Evolutionary conservation across 2,113 vertebrate species (phyloP), one percentile per base, ranked within the genome.

Genomic region (Butorides virescens): DNA sequence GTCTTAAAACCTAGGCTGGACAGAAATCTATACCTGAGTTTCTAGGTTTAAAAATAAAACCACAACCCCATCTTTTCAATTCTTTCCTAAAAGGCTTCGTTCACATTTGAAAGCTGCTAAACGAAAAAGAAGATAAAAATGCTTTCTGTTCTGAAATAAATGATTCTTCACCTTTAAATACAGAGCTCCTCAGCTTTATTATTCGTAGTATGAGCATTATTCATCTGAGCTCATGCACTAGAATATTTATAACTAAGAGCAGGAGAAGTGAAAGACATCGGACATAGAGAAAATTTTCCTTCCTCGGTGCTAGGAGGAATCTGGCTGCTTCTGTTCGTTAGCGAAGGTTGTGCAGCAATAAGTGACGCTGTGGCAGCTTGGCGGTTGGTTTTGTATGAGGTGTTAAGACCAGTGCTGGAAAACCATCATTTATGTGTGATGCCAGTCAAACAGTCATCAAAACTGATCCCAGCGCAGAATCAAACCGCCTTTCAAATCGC

Each of bases 241-340:
- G 90, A 86, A 68, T 96, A 90, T 91, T 94, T 91, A 87, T 95
- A 94, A 92, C 68, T 81, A 59, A 93, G 62, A 90, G 68, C 81
- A 85, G 62, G 78, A 95, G 80, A 93, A 88, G 74, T 86, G 77
- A 90, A 96, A 94, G 95, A 75, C 66, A 56, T 79, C 1, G 44
- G 71, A 68, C 26, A 4, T 23, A 88, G 58, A 82, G 55, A 84
- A 89, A 82, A 76, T 68, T 76, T 78, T 81, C 66, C 73, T 92
- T 91, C 86, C 71, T 87, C 3, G 1, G 47, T 4, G 8, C 88
- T 61, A 37, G 46, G 70, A 72, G 66, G 78, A 85, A 82, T 78
- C 50, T 0, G n/a, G 42, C 83, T 88, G 78, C 78, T 90, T 47
- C 74, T 82, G 49, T 58, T 77, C 13, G 5, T 66, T 62, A 50